These are phyloP conservation scores for Macaca nemestrina DNA, from an alignment of 2,113 vertebrate species.

Conservation along the genomic window DNA sequence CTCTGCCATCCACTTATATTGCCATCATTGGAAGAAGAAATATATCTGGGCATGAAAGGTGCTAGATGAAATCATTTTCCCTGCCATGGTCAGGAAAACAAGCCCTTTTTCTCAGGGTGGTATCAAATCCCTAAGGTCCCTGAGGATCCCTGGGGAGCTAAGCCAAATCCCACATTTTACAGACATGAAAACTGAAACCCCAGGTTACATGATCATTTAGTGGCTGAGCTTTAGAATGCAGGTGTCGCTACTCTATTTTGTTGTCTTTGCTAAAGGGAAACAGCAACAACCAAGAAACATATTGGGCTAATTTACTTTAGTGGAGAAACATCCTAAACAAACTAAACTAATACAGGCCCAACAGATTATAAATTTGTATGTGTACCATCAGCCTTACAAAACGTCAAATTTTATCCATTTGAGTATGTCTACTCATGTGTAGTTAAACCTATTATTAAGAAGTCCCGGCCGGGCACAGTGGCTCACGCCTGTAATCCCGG, in stretches of 20 bases:
- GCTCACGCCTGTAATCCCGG: no score
- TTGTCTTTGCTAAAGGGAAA: constrained; percentile 4
- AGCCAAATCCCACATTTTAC: background rate
- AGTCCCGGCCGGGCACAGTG: no score
- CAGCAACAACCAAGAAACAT: background rate
- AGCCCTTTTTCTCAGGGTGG: background rate
- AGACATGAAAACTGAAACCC: constrained; percentile 34
- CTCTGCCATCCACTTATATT: background rate
- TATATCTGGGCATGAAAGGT: background rate
- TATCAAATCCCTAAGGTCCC: background rate
- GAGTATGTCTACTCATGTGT: background rate
- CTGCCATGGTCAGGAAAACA: background rate
- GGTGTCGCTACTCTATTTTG: background rate
- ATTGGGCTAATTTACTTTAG: background rate
- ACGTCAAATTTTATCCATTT: background rate
- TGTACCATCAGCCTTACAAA: background rate
- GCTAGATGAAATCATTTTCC: background rate
- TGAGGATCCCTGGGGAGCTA: background rate
- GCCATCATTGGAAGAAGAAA: background rate
- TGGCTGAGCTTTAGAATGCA: background rate
- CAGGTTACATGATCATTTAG: background rate
- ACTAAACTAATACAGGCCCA: background rate
- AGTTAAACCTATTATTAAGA: background rate
- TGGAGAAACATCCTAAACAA: background rate
- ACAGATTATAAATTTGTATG: background rate